These are phyloP conservation scores for Psilopsiagon aurifrons DNA, from an alignment of 2,113 vertebrate genomes.

Conservation along the genomic window DNA sequence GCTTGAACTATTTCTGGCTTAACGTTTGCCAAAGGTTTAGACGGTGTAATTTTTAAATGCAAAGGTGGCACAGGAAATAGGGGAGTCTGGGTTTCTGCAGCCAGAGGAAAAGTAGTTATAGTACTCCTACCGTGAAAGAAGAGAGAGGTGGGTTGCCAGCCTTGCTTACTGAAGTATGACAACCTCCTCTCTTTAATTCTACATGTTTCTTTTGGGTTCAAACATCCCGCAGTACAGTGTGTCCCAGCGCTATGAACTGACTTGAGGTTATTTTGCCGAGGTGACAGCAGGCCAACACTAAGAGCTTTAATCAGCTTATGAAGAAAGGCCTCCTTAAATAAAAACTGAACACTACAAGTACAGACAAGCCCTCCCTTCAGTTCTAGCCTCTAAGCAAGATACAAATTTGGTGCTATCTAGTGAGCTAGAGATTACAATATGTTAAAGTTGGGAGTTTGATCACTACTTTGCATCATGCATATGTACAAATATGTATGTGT, in stretches of 20 bases:
- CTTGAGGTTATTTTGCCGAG: not conserved
- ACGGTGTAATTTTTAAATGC: not conserved
- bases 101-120: not conserved
- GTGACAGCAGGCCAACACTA: not conserved
- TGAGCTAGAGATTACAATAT: not conserved
- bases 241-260: not conserved
- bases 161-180: not conserved
- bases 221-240: not conserved
- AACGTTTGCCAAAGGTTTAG: not conserved
- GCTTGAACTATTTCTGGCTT: not conserved
- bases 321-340: not conserved
- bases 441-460: too few relatives aligned
- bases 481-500: not conserved
- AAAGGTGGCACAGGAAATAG: not conserved
- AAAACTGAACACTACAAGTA: not conserved
- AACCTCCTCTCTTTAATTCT: not conserved
- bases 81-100: not conserved
- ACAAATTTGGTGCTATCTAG: not conserved
- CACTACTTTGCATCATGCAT: not conserved
- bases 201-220: not conserved
- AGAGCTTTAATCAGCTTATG: not conserved
- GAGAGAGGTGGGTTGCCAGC: not conserved
- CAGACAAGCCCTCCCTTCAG: not conserved
- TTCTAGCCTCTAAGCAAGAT: not conserved
- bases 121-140: not conserved